Conservation (phyloP, 2,888 invertebrate genomes). For the Drosophila nr. fundita region DNA sequence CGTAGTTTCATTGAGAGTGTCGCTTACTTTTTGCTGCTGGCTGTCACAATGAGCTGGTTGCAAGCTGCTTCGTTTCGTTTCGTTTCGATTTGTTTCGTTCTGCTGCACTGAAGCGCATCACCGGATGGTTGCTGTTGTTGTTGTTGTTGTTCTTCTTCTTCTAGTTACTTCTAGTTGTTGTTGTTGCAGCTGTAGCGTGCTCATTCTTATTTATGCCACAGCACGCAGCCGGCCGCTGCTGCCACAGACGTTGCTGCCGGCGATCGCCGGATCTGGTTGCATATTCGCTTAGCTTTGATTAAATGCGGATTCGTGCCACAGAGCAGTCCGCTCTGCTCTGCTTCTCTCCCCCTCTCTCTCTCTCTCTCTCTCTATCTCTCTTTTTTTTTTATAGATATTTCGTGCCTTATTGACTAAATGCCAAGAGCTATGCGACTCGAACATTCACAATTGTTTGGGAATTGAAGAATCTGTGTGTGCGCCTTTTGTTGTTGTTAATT, state of each 20-base stretch:
- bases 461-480: conserved; percentile 36
- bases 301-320: conserved; percentile 72
- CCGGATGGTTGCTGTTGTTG: conserved; percentile 39
- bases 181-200: conserved; percentile 55
- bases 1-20: conserved; percentile 24
- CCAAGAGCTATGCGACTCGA: conserved; percentile 28
- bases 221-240: conserved; percentile 50
- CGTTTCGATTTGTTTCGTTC: conserved; percentile 50
- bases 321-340: conserved; percentile 8
- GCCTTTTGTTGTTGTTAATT: conserved; percentile 60
- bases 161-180: conserved; percentile 19
- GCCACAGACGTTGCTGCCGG: conserved; percentile 1
- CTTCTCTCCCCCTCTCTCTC: neutral
- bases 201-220: conserved; percentile 66
- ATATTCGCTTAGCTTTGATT: conserved; percentile 67
- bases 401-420: conserved; percentile 63
- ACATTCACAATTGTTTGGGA: conserved; percentile 33
- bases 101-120: conserved; percentile 77
- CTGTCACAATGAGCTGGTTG: conserved; percentile 52
- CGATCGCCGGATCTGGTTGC: conserved; percentile 51
- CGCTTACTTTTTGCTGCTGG: conserved; percentile 37
- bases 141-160: conserved; percentile 25
- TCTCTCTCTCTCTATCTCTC: neutral
- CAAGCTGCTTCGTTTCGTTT: conserved; percentile 22
- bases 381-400: conserved; percentile 57